A percentile compares a stretch with the other conserved stretches of the same genome.
These are phyloP conservation scores for Pseudomyrmex pallidus DNA, from an alignment of 1,140 invertebrate genomes.

Conservation along the genomic window DNA sequence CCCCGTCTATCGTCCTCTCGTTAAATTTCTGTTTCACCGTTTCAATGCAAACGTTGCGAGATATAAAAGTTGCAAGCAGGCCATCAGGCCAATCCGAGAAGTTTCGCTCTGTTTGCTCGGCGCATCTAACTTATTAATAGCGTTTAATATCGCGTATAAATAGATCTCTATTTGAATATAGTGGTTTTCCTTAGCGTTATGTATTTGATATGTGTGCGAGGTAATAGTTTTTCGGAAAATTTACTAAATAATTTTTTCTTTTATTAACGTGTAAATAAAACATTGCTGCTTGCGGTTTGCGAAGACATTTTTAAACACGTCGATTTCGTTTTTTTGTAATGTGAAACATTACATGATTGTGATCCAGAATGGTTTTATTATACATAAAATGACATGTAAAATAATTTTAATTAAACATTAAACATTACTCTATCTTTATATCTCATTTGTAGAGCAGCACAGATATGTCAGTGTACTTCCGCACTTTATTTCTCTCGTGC, in stretches of 20 bases:
- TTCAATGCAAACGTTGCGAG: constrained; percentile 69
- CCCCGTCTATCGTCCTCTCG: constrained; percentile 65
- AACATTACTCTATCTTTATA: neutral
- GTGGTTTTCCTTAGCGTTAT: neutral
- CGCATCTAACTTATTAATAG: constrained; percentile 52
- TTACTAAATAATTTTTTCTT: neutral
- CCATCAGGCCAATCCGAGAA: constrained; percentile 63
- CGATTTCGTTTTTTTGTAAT: no score
- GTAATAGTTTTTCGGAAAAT: neutral
- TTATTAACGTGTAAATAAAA: neutral
- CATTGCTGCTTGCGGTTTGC: neutral
- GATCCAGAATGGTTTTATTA: no score
- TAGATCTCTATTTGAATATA: constrained; percentile 15
- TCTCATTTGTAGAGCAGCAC: neutral
- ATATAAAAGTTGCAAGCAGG: constrained; percentile 69
- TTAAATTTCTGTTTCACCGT: constrained; percentile 73
- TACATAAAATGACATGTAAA: no score
- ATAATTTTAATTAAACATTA: neutral
- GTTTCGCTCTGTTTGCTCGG: constrained; percentile 47
- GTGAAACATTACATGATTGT: no score
- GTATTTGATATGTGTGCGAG: neutral
- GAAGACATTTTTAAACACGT: neutral
- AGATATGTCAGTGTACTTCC: neutral
- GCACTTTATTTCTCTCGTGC: neutral
- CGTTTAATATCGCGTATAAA: constrained; percentile 29